phyloP scores from a whole-genome alignment of 2,888 invertebrate species.

The Ophonus ardosiacus region DNA sequence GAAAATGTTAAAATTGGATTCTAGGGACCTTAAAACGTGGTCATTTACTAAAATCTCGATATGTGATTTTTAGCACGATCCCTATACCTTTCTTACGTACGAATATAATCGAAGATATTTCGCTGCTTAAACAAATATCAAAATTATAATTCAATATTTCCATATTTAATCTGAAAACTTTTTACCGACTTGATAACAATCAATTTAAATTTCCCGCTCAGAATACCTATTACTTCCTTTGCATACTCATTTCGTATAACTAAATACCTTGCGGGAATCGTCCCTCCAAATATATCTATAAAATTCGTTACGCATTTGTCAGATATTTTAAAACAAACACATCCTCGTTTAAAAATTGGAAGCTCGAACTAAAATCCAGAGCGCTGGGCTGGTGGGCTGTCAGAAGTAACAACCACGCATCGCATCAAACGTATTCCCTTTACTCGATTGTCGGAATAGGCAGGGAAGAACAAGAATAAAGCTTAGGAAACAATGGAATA shows the following conservation, averaged over 20 bases:
- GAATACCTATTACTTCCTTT: not conserved
- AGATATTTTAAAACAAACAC: slow-evolving; percentile 26
- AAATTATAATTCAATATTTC: no score
- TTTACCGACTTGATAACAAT: no score
- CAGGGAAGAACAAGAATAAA: slow-evolving; percentile 36
- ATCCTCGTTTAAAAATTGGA: not conserved
- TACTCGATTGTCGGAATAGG: slow-evolving; percentile 13
- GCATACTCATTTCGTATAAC: not conserved
- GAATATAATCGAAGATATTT: no score
- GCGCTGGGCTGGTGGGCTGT: not conserved
- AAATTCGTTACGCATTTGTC: slow-evolving; percentile 25
- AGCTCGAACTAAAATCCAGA: not conserved
- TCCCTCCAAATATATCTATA: not conserved
- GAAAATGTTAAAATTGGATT: no score
- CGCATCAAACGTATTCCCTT: slow-evolving; percentile 11
- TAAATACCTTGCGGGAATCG: not conserved
- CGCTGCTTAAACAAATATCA: no score
- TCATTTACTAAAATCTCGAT: no score
- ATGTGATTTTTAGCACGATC: no score
- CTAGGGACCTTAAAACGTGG: no score
- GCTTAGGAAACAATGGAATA: slow-evolving; percentile 37
- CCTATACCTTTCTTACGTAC: no score
- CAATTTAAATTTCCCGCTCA: not conserved
- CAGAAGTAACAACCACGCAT: slow-evolving; percentile 27
- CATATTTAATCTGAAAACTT: no score